A percentile compares a stretch with the other conserved stretches of the same genome.
phyloP scores from a whole-genome alignment of 2,797 vertebrate genomes.

The Choloepus didactylus region DNA sequence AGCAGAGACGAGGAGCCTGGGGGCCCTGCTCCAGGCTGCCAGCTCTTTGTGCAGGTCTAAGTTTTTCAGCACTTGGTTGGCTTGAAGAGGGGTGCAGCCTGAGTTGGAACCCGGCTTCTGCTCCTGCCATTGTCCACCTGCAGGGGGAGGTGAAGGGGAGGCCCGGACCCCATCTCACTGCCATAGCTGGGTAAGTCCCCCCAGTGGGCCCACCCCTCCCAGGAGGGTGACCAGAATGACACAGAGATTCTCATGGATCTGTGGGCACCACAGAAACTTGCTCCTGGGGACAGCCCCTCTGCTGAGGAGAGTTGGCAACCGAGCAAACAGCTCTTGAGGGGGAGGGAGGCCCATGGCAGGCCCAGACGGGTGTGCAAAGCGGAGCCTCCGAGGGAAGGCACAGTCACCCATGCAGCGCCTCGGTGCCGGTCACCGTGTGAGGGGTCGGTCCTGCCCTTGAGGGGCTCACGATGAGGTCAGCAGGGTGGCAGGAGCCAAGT shows the following conservation, averaged over 20 bases:
- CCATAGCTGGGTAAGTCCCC: background rate
- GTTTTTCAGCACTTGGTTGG: background rate
- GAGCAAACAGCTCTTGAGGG: background rate
- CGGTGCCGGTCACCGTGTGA: background rate
- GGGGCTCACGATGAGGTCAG: background rate
- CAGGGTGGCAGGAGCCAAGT: background rate
- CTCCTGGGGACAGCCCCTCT: background rate
- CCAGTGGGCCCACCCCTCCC: background rate
- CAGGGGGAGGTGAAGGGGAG: rapidly evolving
- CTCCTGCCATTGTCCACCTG: background rate
- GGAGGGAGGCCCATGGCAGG: background rate
- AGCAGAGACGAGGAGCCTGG: background rate
- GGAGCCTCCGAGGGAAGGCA: background rate
- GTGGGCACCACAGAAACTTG: background rate
- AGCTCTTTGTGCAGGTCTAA: background rate
- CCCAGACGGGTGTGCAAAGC: background rate
- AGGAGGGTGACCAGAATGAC: background rate
- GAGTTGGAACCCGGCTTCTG: background rate
- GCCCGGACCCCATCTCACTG: too few relatives aligned
- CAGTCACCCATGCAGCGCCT: background rate
- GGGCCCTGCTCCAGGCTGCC: background rate
- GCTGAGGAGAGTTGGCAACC: background rate
- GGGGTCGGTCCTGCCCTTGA: background rate
- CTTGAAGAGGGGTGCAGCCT: background rate
- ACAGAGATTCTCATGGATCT: background rate